Conservation (phyloP, 1,140 invertebrate species). For the Drosophila chauvacae region DNA sequence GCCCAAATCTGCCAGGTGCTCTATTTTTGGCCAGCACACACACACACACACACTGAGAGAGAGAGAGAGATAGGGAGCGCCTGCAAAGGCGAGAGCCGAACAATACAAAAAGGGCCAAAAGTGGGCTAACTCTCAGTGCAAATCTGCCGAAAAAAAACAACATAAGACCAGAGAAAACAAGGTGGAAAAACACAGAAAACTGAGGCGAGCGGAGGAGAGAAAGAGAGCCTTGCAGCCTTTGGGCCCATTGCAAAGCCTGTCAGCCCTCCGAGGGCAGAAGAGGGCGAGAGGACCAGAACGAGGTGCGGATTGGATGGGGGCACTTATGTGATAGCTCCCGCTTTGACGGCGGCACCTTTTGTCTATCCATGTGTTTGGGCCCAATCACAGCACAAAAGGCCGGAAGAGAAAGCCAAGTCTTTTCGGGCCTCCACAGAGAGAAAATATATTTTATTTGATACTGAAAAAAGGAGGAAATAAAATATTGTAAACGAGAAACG, state of each 20-base stretch:
- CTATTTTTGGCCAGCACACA: constrained; percentile 62
- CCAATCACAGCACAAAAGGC: constrained; percentile 63
- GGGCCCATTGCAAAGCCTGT: constrained; percentile 64
- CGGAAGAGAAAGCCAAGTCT: constrained; percentile 36
- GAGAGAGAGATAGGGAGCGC: constrained; percentile 3
- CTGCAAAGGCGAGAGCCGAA: constrained; percentile 52
- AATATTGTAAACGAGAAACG: neutral
- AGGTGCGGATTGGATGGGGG: constrained; percentile 2
- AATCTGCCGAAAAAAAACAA: constrained; percentile 49
- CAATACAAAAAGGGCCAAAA: constrained; percentile 70
- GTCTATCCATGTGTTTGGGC: constrained; percentile 65
- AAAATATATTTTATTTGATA: neutral
- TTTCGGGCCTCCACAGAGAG: constrained; percentile 9
- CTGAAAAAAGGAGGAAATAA: neutral
- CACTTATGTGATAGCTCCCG: constrained; percentile 62
- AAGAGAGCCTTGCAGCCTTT: constrained; percentile 48
- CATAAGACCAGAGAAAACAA: constrained; percentile 19
- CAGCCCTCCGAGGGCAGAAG: constrained; percentile 26
- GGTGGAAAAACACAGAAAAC: constrained; percentile 24
- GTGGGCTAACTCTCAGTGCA: constrained; percentile 74
- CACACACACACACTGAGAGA: neutral
- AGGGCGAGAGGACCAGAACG: neutral
- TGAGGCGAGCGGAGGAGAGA: neutral
- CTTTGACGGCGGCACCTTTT: constrained; percentile 78
- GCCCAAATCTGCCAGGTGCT: constrained; percentile 70